Base-by-base conservation (phyloP, 2,113 vertebrate species). In the Callocephalon fimbriatum region DNA sequence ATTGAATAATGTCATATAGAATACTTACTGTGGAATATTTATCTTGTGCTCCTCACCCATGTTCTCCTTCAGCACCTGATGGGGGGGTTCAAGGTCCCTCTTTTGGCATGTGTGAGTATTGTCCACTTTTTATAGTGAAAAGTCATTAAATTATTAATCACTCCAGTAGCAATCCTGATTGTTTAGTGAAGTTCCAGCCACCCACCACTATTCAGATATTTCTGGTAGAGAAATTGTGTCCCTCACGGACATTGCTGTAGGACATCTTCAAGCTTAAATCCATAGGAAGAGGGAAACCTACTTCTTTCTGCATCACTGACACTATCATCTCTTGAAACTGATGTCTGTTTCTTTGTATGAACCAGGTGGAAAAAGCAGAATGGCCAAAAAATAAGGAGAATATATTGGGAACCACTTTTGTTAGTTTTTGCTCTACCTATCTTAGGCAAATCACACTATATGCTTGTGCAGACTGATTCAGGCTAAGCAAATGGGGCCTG, bases 221-320 rank as follows among this genome's bases (percentile, higher is more conserved):
- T 48, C 42, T 68, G 76, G 6, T 37, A 6, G 15, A 76, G 17
- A 40, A 35, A 8, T 44, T 44, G 13, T 35, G 27, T 58, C 29
- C 10, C 6, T 78, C 29, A 5, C 0, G 1, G 54, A 7, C 4
- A 4, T 4, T 21, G 4, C 26, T 56, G 68, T n/a, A 29, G 26
- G 61, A 71, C 25, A 53, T 27, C 35, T 44, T 65, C 51, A 79
- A 14, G 25, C 19, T 37, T 53, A 18, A 88, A 81, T 48, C 18
- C 22, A 25, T 13, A 21, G 29, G 38, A 68, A 58, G 16, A 71
- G 19, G n/a, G 18, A 76, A 53, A 25, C 9, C 7, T 38, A 12
- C 2, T 56, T 51, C 32, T 47, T 53, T 67, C 61, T 67, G 23
- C 35, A 70, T 37, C 4, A 1, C 13, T 45, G 38, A 38, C 20